Evolutionary conservation across 2,888 invertebrate genomes (phyloP).

Genomic region (Hydriomena furcata): DNA sequence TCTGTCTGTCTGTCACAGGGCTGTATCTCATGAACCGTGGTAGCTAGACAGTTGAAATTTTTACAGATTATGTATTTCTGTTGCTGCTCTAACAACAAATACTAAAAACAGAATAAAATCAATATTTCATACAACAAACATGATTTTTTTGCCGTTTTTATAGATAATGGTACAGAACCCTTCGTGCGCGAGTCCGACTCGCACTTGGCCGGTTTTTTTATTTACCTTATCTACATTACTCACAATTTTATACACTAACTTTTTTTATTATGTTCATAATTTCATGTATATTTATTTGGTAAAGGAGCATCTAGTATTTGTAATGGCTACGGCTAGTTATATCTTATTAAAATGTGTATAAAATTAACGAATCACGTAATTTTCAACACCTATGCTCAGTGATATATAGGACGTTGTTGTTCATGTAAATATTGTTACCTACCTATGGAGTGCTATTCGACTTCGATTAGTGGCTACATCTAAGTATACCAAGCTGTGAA

Average conservation of each 20-base stretch:
- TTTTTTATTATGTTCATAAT: not conserved
- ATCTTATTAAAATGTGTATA: constrained; percentile 20
- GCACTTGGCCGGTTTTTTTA: too few species aligned
- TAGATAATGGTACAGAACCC: too few species aligned
- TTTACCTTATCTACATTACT: not conserved
- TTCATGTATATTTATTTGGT: not conserved
- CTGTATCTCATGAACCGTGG: too few species aligned
- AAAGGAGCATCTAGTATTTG: constrained; percentile 8
- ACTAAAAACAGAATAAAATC: too few species aligned
- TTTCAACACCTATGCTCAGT: constrained; percentile 46
- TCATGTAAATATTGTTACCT: constrained; percentile 77
- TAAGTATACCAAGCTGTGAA: constrained; percentile 59
- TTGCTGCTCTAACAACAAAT: too few species aligned
- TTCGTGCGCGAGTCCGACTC: too few species aligned
- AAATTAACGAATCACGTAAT: constrained; percentile 14
- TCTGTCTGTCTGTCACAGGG: too few species aligned
- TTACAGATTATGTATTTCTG: too few species aligned
- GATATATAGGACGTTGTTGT: constrained; percentile 63
- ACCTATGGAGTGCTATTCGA: constrained; percentile 67
- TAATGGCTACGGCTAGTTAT: constrained; percentile 4
- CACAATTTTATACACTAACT: not conserved
- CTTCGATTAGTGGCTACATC: constrained; percentile 39
- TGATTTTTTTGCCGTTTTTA: too few species aligned
- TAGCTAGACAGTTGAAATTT: too few species aligned
- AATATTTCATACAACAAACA: too few species aligned